A percentile compares a stretch with the other conserved stretches of the same genome.
Conservation (phyloP, 1,140 invertebrate species). For the Micrasema minimum region DNA sequence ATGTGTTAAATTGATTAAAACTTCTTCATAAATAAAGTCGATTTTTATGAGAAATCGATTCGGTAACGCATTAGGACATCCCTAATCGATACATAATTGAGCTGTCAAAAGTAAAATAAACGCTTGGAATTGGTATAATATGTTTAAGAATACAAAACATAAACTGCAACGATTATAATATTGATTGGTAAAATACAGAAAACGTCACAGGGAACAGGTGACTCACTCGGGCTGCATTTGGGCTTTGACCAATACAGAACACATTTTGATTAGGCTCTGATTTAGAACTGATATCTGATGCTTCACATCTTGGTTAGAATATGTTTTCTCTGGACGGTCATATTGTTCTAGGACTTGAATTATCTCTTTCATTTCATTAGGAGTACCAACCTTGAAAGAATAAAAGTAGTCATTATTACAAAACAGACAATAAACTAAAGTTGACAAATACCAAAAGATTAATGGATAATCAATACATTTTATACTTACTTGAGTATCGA, state of each 20-base stretch:
- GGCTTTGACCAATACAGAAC: conserved; percentile 73
- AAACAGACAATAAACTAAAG: not conserved
- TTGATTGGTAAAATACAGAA: not conserved
- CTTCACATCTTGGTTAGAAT: conserved; percentile 62
- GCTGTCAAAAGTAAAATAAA: too few relatives aligned
- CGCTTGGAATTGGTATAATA: too few relatives aligned
- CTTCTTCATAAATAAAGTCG: too few relatives aligned
- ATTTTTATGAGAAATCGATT: too few relatives aligned
- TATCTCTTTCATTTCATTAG: conserved; percentile 66
- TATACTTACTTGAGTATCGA: conserved; percentile 64
- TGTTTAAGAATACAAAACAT: too few relatives aligned
- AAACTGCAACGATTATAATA: too few relatives aligned
- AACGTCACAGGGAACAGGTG: too few relatives aligned
- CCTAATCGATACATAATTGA: too few relatives aligned
- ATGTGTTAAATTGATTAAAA: too few relatives aligned
- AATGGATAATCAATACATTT: too few relatives aligned
- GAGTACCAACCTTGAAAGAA: conserved; percentile 62
- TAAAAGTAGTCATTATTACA: not conserved
- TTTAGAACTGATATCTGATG: conserved; percentile 64
- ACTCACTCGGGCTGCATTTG: conserved; percentile 70
- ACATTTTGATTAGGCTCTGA: conserved; percentile 70
- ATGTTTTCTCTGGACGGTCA: conserved; percentile 58
- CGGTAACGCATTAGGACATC: too few relatives aligned
- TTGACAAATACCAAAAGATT: not conserved
- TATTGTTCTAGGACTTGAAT: conserved; percentile 37